Evolutionary conservation across 2,888 invertebrate genomes (phyloP).

Genomic region (Agriopis leucophaearia): DNA sequence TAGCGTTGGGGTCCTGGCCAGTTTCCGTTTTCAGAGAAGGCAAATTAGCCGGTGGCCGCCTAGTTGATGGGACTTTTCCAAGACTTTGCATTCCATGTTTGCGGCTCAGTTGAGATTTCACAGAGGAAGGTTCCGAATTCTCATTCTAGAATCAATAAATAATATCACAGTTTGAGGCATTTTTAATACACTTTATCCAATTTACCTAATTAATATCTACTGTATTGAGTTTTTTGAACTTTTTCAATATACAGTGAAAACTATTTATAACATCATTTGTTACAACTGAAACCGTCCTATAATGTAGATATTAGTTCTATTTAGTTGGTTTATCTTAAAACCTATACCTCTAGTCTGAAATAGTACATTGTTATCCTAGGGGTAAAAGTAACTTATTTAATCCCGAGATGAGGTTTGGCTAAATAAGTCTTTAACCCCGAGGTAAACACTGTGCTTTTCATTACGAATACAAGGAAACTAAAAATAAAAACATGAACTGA

Average conservation of each 20-base stretch:
- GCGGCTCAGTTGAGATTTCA: conserved; percentile 95
- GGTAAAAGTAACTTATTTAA: too few relatives aligned
- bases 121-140: conserved; percentile 94
- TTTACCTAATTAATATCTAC: neutral
- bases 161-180: neutral
- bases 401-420: too few relatives aligned
- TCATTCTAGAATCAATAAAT: conserved; percentile 88
- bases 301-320: neutral
- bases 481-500: too few relatives aligned
- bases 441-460: too few relatives aligned
- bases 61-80: conserved; percentile 99
- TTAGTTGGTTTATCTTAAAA: too few relatives aligned
- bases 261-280: too few relatives aligned
- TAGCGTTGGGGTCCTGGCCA: conserved; percentile 82
- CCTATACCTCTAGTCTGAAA: too few relatives aligned
- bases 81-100: conserved; percentile 99
- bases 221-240: neutral
- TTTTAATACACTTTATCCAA: neutral
- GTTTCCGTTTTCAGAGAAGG: conserved; percentile 99
- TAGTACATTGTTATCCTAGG: too few relatives aligned
- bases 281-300: neutral
- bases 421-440: too few relatives aligned
- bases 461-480: too few relatives aligned
- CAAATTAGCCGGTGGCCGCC: conserved; percentile 99
- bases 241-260: too few relatives aligned